Conservation (phyloP, 2,888 invertebrate species). For the Nemotelus nigrinus region DNA sequence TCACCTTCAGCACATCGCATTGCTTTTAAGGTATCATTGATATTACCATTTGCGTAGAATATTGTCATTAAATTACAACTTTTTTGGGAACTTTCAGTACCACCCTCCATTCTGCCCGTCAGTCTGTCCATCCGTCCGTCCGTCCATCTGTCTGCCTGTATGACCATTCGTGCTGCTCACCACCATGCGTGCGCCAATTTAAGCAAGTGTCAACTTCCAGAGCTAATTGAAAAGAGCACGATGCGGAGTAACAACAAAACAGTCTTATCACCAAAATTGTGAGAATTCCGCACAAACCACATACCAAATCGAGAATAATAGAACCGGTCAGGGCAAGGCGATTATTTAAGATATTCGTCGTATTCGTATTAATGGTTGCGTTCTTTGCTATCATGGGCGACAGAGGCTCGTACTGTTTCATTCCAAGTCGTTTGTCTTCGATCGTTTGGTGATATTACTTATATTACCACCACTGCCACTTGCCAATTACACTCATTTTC, state of each 20-base stretch:
- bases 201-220: slow-evolving; percentile 35
- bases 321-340: slow-evolving; percentile 36
- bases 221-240: slow-evolving; percentile 35
- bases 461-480: slow-evolving; percentile 16
- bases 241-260: background rate
- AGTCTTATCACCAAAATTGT: slow-evolving; percentile 44
- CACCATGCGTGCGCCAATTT: slow-evolving; percentile 21
- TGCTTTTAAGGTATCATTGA: slow-evolving; percentile 36
- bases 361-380: slow-evolving; percentile 28
- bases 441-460: slow-evolving; percentile 23
- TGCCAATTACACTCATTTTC: slow-evolving; percentile 28
- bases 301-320: slow-evolving; percentile 38
- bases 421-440: background rate
- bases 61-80: slow-evolving; percentile 4
- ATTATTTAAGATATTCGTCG: slow-evolving; percentile 12
- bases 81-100: background rate
- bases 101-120: background rate
- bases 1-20: slow-evolving; percentile 9
- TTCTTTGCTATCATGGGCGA: slow-evolving; percentile 25
- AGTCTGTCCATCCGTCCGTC: background rate
- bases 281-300: slow-evolving; percentile 35
- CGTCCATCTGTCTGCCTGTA: background rate
- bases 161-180: background rate
- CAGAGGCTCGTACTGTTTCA: background rate
- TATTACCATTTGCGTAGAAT: slow-evolving; percentile 29